Evolutionary conservation across 2,113 vertebrate genomes (phyloP), one percentile per base, ranked within the genome.

Genomic region (Chunga burmeisteri): DNA sequence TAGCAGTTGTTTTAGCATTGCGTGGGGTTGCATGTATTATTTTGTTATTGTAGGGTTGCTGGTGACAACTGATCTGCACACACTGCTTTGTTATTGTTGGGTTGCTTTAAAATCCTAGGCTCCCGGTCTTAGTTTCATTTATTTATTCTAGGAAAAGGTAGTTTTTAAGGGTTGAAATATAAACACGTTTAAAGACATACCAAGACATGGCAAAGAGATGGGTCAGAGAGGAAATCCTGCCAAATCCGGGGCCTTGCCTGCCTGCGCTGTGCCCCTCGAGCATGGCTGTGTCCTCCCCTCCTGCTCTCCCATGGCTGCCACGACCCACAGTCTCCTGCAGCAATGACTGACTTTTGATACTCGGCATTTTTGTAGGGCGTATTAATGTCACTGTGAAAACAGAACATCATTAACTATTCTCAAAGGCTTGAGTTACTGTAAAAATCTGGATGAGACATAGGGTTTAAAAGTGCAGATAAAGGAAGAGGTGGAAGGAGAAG

Each of bases 101-200:
- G 88, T 47, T 86, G 79, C 83, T 81, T 88, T 83, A 90, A 93
- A 88, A 95, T 75, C 82, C 81, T 67, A 55, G 59, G 73, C 86
- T 95, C 79, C 62, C 0, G 0, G 74, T 70, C 81, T 86, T 95
- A 47, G 81, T 42, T 87, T 88, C 67, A 84, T 96, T 82, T 96
- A 88, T 94, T 97, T 97, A 53, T 95, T 94, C 94, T 86, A 93
- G 82, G 78, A 92, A 95, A 95, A 93, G 73, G 81, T 94, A 87
- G 62, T 73, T 96, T 95, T 73, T 81, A 81, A 94, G 63, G 32
- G 55, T 52, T 34, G 11, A 82, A 96, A 95, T 77, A 93, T 50
- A 96, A 96, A 96, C 80, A 93, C 0, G 5, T 53, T 90, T 84
- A 32, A 93, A 94, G 83, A 91, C 88, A 55, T 84, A 79, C 38